phyloP scores from a whole-genome alignment of 2,113 vertebrate species.

The Microtus ochrogaster region DNA sequence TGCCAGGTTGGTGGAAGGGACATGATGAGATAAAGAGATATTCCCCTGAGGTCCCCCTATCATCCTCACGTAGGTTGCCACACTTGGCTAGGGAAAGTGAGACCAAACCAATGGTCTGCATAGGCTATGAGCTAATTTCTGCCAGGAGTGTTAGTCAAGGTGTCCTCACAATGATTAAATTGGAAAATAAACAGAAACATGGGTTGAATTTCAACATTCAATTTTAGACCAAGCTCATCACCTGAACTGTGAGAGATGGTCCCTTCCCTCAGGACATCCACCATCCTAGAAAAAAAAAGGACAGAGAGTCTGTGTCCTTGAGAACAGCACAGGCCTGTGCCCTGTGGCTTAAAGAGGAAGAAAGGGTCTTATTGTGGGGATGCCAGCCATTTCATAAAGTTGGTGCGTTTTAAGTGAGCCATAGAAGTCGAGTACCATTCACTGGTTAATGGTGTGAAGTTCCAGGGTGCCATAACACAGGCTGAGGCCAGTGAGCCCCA shows the following conservation, averaged over 20 bases:
- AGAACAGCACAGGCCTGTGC: fast-evolving
- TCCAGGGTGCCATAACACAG: neutral
- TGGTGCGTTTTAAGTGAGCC: neutral
- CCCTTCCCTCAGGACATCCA: neutral
- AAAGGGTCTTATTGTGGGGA: neutral
- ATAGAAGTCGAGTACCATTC: fast-evolving
- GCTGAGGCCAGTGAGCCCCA: neutral
- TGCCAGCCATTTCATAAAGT: fast-evolving
- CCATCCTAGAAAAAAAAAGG: neutral
- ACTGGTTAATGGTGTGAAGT: neutral
- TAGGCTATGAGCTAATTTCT: too few species aligned
- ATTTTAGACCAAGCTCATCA: neutral
- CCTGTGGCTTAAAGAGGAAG: fast-evolving
- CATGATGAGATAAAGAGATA: fast-evolving
- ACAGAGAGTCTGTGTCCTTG: neutral
- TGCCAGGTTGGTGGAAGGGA: neutral
- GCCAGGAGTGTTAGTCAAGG: too few species aligned
- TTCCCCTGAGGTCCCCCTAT: fast-evolving
- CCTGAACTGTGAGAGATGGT: too few species aligned
- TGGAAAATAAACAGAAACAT: neutral
- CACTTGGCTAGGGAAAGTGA: neutral
- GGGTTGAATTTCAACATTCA: neutral
- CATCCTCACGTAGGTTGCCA: neutral
- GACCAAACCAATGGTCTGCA: neutral
- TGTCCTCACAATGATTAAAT: neutral